These are phyloP conservation scores for Gortyna flavago DNA, from an alignment of 2,888 invertebrate species.

Conservation along the genomic window DNA sequence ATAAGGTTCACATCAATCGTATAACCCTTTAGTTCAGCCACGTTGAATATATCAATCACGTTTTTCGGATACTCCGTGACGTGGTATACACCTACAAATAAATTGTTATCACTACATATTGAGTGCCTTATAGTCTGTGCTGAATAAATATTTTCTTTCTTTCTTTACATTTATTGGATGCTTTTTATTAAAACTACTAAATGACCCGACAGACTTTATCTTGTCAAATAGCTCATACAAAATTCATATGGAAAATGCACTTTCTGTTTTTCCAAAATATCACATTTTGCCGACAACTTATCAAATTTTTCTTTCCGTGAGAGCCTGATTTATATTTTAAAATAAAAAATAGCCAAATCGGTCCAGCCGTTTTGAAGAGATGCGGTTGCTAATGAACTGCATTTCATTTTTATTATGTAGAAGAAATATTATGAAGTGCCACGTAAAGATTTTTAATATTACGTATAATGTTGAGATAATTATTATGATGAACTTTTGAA, in stretches of 20 bases:
- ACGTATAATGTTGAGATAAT: not conserved
- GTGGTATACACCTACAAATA: constrained; percentile 81
- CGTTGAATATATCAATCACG: constrained; percentile 81
- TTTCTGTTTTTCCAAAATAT: not conserved
- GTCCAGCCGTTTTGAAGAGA: not conserved
- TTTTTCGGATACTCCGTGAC: constrained; percentile 77
- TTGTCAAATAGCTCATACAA: not conserved
- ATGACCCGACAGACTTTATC: not conserved
- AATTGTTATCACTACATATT: not conserved
- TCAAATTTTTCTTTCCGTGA: not conserved
- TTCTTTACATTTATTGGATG: not conserved
- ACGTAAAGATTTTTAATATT: not conserved
- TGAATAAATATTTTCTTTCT: not conserved
- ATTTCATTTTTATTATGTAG: not conserved
- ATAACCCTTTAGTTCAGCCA: constrained; percentile 78
- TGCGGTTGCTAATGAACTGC: not conserved
- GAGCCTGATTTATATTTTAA: not conserved
- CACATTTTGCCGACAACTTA: not conserved
- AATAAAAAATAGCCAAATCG: not conserved
- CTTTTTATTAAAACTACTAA: not conserved
- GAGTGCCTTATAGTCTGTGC: too few species aligned
- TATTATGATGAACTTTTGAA: not conserved
- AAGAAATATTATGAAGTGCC: not conserved
- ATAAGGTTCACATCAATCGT: constrained; percentile 80
- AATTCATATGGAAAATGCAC: not conserved